These are phyloP conservation scores for Phanerotoma sp. DNA, from an alignment of 2,888 invertebrate genomes.

Conservation along the genomic window DNA sequence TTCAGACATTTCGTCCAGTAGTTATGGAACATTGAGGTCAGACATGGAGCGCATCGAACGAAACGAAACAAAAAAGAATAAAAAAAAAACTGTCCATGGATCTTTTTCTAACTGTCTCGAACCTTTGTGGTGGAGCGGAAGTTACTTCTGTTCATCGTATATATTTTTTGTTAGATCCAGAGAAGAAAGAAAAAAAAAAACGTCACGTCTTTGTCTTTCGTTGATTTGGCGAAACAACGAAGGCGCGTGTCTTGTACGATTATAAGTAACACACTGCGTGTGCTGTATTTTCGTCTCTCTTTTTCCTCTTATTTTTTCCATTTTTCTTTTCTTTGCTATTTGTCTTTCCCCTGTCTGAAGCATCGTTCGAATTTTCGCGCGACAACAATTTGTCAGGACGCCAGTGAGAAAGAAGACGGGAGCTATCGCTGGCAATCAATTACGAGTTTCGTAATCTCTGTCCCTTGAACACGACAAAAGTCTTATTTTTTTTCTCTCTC, in stretches of 20 bases:
- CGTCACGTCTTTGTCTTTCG: constrained; percentile 7
- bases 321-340: constrained; percentile 1
- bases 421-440: constrained; percentile 30
- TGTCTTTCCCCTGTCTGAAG: background rate
- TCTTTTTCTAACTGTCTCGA: background rate
- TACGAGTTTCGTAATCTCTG: constrained; percentile 32
- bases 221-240: background rate
- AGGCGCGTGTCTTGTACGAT: constrained; percentile 10
- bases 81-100: background rate
- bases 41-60: background rate
- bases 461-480: constrained; percentile 10
- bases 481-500: background rate
- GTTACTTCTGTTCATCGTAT: background rate
- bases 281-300: no score
- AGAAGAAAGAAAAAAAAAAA: constrained; percentile 16
- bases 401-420: constrained; percentile 18
- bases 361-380: constrained; percentile 1
- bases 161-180: background rate
- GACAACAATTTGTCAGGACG: constrained; percentile 27
- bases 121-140: background rate
- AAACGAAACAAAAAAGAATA: background rate
- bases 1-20: background rate
- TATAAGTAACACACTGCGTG: constrained; percentile 16
- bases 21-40: constrained; percentile 7
- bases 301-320: background rate